Conservation (phyloP, 2,113 vertebrate genomes). For the Epinephelus cyanopodus region DNA sequence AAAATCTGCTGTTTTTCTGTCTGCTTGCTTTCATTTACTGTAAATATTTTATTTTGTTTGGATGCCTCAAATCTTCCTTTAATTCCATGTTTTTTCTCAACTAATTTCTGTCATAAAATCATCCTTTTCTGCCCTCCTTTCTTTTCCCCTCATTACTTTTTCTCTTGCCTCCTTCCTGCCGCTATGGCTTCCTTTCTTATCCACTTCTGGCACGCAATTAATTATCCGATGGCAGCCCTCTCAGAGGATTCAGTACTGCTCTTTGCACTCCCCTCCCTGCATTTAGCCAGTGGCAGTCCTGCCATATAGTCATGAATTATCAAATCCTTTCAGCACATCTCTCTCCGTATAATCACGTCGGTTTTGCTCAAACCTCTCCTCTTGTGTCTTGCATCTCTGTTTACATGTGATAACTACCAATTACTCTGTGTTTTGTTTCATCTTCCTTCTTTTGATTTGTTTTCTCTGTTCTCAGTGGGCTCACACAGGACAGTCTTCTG, state of each 20-base stretch:
- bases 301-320: slow-evolving; percentile 41
- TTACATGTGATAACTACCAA: slow-evolving; percentile 14
- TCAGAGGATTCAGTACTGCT: slow-evolving; percentile 44
- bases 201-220: slow-evolving; percentile 51
- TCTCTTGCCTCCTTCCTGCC: slow-evolving; percentile 7
- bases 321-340: slow-evolving; percentile 44
- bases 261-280: slow-evolving; percentile 31
- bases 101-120: neutral
- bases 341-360: slow-evolving; percentile 38
- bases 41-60: neutral
- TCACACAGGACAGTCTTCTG: slow-evolving; percentile 96
- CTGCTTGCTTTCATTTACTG: neutral
- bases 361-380: slow-evolving; percentile 22
- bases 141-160: slow-evolving; percentile 4
- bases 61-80: slow-evolving; percentile 2
- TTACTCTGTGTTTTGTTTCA: slow-evolving; percentile 5
- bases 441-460: neutral
- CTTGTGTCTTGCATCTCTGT: slow-evolving; percentile 21
- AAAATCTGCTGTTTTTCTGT: neutral
- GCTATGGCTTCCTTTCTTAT: slow-evolving; percentile 42
- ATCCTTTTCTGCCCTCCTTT: slow-evolving; percentile 4
- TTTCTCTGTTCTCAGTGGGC: slow-evolving; percentile 84
- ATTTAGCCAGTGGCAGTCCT: slow-evolving; percentile 32
- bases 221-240: slow-evolving; percentile 55
- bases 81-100: neutral